These are phyloP conservation scores for Anolis apletophallus DNA, from an alignment of 2,797 vertebrate species.

Conservation along the genomic window DNA sequence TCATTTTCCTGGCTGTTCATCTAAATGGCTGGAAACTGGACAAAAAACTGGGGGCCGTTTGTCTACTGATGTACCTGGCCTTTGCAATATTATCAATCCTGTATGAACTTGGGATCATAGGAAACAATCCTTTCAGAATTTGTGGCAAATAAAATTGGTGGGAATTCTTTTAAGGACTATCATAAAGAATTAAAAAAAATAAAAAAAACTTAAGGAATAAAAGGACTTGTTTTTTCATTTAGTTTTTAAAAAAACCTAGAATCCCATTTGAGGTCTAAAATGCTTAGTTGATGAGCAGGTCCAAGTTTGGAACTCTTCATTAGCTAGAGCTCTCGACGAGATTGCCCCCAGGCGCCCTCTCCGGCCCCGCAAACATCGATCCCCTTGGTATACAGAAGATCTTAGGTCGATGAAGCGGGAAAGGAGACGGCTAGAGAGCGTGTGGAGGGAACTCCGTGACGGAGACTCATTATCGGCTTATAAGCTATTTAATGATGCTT, in stretches of 20 bases:
- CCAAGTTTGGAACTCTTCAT: too few species aligned
- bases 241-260: too few species aligned
- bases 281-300: too few species aligned
- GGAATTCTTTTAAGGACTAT: constrained; percentile 44
- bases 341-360: too few species aligned
- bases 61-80: constrained; percentile 87
- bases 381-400: too few species aligned
- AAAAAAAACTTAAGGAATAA: constrained; percentile 44
- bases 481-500: too few species aligned
- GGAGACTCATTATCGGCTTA: too few species aligned
- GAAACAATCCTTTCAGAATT: constrained; percentile 85
- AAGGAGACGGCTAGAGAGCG: too few species aligned
- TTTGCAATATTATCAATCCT: constrained; percentile 90
- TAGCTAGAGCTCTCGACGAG: too few species aligned
- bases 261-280: constrained; percentile 72
- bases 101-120: constrained; percentile 95
- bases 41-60: constrained; percentile 89
- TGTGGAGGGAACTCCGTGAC: too few species aligned
- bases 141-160: constrained; percentile 83
- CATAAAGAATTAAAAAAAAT: constrained; percentile 53
- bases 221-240: constrained; percentile 71
- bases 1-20: constrained; percentile 90
- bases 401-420: too few species aligned
- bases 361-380: too few species aligned
- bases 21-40: constrained; percentile 94